These are phyloP conservation scores for Euclidia mi DNA, from an alignment of 2,888 invertebrate genomes.

Conservation along the genomic window DNA sequence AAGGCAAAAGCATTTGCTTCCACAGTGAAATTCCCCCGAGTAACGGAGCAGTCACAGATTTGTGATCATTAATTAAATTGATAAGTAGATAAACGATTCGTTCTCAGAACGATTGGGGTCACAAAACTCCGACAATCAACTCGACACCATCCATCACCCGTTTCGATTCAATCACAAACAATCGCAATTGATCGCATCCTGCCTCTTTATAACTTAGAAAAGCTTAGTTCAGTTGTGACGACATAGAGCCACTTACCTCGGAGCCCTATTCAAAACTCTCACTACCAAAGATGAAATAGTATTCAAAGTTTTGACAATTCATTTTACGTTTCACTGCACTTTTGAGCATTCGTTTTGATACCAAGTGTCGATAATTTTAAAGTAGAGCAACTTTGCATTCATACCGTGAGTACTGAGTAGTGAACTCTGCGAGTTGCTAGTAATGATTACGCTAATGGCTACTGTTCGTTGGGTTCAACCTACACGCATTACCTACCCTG, in stretches of 20 bases:
- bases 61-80: slow-evolving; percentile 18
- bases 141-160: slow-evolving; percentile 51
- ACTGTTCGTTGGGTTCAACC: slow-evolving; percentile 80
- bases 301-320: slow-evolving; percentile 23
- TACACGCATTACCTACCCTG: slow-evolving; percentile 82
- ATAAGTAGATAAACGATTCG: slow-evolving; percentile 25
- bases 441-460: slow-evolving; percentile 57
- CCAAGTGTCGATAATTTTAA: slow-evolving; percentile 14
- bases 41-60: neutral
- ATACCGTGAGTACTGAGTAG: no score
- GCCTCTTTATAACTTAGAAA: slow-evolving; percentile 46
- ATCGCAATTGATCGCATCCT: slow-evolving; percentile 56
- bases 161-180: slow-evolving; percentile 57
- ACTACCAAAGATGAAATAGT: slow-evolving; percentile 28
- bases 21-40: no score
- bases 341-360: slow-evolving; percentile 13
- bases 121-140: slow-evolving; percentile 32
- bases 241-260: slow-evolving; percentile 26
- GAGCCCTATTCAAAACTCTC: slow-evolving; percentile 23
- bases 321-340: slow-evolving; percentile 20
- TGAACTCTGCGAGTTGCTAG: slow-evolving; percentile 36
- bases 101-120: slow-evolving; percentile 31
- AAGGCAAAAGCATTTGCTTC: no score
- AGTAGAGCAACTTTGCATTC: slow-evolving; percentile 5
- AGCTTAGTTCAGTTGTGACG: slow-evolving; percentile 33